Base-by-base conservation (phyloP, 2,888 invertebrate genomes). In the Magallana nippona region DNA sequence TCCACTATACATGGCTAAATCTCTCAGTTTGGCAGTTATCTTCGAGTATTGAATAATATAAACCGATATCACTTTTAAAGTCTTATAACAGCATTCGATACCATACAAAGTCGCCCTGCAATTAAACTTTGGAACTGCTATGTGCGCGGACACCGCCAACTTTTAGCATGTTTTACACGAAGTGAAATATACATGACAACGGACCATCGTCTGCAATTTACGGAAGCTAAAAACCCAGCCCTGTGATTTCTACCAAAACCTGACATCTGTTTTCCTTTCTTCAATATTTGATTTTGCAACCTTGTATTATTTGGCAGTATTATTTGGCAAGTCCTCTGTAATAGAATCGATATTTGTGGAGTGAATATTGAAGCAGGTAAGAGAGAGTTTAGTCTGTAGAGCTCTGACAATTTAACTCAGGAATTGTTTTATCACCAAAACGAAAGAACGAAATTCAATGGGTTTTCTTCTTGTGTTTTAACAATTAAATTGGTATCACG, bases 11-110 rank as follows among this genome's bases (percentile, higher is more conserved):
- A 71, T 71, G 71, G 32, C 19, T 32, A 71, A 71, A 71, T 71
- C 71, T 22, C 71, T 71, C 22, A 71, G 71, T 10, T 27, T 71
- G 71, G 27, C 71, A 22, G 22, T 71, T 71, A 71, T 71, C 71
- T 71, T 71, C 71, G 2, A 22, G 71, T 71, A 71, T 71, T 71
- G 71, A 71, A 71, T 71, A 71, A 71, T 71, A 71, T 27, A 27
- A 27, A 71, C 71, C 71, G 71, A 71, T 71, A 71, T 71, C 71
- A 71, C 71, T 71, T 71, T 71, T 71, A 71, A 71, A 71, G 71
- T 32, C 32, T 71, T 71, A 71, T 71, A 32, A 32, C 71, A 71
- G 71, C 22, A 27, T 71, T 71, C 71, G 71, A 71, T 27, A 71
- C 60, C 60, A 19, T 17, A 44, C 44, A 44, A 60, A 60, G n/a